Evolutionary conservation across 2,113 vertebrate genomes (phyloP).

Genomic region (Crypturellus undulatus): DNA sequence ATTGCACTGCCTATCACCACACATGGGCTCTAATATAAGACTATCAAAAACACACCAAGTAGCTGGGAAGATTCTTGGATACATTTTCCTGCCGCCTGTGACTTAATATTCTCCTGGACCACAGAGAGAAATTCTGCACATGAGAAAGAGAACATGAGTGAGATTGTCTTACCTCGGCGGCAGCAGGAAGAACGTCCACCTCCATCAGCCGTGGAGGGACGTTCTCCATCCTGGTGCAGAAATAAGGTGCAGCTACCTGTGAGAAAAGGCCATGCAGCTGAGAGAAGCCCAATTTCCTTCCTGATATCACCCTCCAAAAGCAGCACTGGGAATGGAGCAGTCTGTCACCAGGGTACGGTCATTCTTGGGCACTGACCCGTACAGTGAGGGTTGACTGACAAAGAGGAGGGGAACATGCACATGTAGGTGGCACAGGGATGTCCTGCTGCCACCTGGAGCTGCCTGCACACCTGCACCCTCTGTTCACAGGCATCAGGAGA

Average conservation of each 20-base stretch:
- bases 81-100: no score
- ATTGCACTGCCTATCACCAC: no score
- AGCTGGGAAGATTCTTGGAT: no score
- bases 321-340: neutral
- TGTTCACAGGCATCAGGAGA: neutral
- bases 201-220: neutral
- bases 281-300: neutral
- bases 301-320: neutral
- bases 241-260: neutral
- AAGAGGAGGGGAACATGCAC: neutral
- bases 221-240: accelerated
- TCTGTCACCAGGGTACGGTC: neutral
- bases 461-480: neutral
- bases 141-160: no score
- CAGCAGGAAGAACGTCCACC: neutral
- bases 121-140: no score
- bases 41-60: no score
- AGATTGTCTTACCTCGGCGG: neutral
- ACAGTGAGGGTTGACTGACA: neutral
- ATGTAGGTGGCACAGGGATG: neutral
- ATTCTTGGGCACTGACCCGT: neutral
- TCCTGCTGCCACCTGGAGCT: neutral
- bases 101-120: no score
- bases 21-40: no score
- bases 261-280: neutral